A percentile compares a stretch with the other conserved stretches of the same genome.
Evolutionary conservation across 2,888 invertebrate species (phyloP).

Genomic region (Agriopis leucophaearia): DNA sequence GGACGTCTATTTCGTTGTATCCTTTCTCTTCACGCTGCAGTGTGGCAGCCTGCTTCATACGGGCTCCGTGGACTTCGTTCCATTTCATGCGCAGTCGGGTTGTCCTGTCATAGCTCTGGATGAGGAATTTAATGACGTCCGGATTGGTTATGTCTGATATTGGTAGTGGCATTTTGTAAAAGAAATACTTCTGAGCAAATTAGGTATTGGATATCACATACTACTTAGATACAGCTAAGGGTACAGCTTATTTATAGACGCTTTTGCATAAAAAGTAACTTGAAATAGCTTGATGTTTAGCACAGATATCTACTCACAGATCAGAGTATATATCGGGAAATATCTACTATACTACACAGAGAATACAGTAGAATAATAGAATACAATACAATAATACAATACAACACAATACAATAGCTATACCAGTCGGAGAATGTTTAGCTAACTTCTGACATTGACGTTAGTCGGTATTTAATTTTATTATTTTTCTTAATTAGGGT

Average conservation of each 20-base stretch:
- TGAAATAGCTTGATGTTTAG: not conserved
- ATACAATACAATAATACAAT: too few relatives aligned
- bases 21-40: conserved; percentile 57
- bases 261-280: not conserved
- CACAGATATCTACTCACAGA: too few relatives aligned
- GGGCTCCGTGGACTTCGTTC: conserved; percentile 49
- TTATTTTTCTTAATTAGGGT: too few relatives aligned
- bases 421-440: too few relatives aligned
- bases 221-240: not conserved
- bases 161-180: conserved; percentile 53
- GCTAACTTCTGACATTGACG: too few relatives aligned
- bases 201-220: not conserved
- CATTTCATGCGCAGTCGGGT: conserved; percentile 62
- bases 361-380: too few relatives aligned
- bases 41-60: conserved; percentile 56
- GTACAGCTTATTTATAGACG: not conserved
- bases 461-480: too few relatives aligned
- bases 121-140: conserved; percentile 59
- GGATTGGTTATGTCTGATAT: conserved; percentile 61
- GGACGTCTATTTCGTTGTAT: conserved; percentile 52
- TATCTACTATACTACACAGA: too few relatives aligned
- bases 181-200: not conserved
- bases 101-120: conserved; percentile 63
- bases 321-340: too few relatives aligned
- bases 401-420: too few relatives aligned